Conservation (phyloP, 2,888 invertebrate genomes). For the Drosophila subsilvestris region DNA sequence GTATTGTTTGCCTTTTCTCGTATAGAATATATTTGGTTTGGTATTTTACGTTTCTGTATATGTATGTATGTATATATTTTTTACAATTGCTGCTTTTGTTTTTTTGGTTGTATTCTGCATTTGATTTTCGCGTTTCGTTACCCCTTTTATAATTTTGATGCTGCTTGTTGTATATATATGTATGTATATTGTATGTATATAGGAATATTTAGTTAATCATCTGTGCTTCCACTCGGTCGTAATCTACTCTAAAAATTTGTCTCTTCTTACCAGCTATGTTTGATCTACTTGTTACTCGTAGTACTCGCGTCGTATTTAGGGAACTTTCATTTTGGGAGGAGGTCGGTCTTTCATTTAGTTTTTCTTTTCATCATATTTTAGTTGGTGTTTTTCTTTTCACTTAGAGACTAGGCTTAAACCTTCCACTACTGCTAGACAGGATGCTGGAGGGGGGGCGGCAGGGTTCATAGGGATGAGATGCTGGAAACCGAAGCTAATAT, state of each 20-base stretch:
- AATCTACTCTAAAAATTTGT: constrained; percentile 48
- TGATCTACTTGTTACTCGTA: constrained; percentile 53
- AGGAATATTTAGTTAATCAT: constrained; percentile 80
- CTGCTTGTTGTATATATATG: constrained; percentile 57
- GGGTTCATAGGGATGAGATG: neutral
- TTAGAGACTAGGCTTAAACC: constrained; percentile 26
- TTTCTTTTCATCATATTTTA: constrained; percentile 55
- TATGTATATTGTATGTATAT: constrained; percentile 81
- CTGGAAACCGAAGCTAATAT: constrained; percentile 66
- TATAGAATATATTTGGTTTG: constrained; percentile 58
- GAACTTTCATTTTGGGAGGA: constrained; percentile 67
- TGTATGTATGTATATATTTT: constrained; percentile 66
- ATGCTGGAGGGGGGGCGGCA: constrained; percentile 7
- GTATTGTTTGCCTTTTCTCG: constrained; percentile 53
- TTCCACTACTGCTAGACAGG: constrained; percentile 3
- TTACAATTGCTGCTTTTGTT: constrained; percentile 67
- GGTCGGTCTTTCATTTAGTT: constrained; percentile 76
- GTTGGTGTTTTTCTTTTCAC: constrained; percentile 41
- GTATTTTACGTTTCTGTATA: constrained; percentile 44
- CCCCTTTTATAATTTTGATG: constrained; percentile 37
- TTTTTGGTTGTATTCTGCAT: constrained; percentile 60
- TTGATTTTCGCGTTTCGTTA: constrained; percentile 30
- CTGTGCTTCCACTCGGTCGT: constrained; percentile 32
- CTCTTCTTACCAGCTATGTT: constrained; percentile 58
- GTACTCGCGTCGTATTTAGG: constrained; percentile 67